These are phyloP conservation scores for Entelurus aequoreus DNA, from an alignment of 2,113 vertebrate species.

Conservation along the genomic window DNA sequence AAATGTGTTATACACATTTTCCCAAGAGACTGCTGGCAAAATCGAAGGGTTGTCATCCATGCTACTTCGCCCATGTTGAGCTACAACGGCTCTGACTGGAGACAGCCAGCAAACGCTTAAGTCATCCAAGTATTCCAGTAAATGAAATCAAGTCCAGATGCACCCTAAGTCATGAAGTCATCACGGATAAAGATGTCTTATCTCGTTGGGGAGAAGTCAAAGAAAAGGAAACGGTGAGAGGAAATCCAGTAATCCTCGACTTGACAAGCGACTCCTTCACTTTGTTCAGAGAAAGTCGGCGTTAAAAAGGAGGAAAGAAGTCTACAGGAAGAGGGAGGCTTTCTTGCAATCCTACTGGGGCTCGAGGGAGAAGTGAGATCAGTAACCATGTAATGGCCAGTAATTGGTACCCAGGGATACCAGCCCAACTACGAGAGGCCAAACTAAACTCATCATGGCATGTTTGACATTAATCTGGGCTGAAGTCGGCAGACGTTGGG, in stretches of 20 bases:
- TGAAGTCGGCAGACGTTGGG: constrained; percentile 64
- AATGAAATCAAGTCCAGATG: constrained; percentile 42
- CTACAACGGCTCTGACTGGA: too few relatives aligned
- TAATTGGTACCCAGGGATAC: constrained; percentile 75
- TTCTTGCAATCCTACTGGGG: constrained; percentile 68
- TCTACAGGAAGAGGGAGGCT: constrained; percentile 63
- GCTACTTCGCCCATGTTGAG: too few relatives aligned
- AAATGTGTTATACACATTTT: too few relatives aligned
- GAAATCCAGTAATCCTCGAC: constrained; percentile 57
- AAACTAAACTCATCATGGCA: constrained; percentile 68
- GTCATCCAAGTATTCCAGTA: constrained; percentile 23
- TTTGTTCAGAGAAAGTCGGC: constrained; percentile 62
- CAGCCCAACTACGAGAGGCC: constrained; percentile 65
- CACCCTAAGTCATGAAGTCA: constrained; percentile 46
- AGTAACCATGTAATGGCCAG: constrained; percentile 75
- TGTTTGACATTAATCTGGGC: constrained; percentile 72
- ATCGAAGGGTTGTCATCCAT: too few relatives aligned
- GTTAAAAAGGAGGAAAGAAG: constrained; percentile 49
- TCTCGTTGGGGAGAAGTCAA: constrained; percentile 33
- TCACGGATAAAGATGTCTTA: constrained; percentile 50
- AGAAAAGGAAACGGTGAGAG: constrained; percentile 30
- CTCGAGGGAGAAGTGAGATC: constrained; percentile 67
- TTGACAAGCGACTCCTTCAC: constrained; percentile 53
- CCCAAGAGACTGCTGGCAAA: too few relatives aligned
- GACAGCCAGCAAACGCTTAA: constrained; percentile 31